phyloP scores from a whole-genome alignment of 2,113 vertebrate species.

The Crotalus horridus region DNA sequence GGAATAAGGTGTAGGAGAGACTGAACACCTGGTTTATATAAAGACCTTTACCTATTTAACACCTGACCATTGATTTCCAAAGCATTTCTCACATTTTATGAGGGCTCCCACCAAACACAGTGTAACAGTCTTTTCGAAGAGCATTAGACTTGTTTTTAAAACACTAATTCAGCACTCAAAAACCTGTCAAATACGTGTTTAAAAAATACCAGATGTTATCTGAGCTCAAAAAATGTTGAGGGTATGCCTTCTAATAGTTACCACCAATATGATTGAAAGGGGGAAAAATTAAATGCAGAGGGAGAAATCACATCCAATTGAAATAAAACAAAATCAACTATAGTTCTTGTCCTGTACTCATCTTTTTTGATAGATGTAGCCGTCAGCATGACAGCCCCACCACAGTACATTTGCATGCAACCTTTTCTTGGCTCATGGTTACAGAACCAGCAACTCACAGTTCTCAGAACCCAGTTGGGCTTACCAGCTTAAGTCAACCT shows the following conservation, averaged over 20 bases:
- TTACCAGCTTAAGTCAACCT: neutral
- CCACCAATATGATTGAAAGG: neutral
- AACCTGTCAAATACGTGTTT: neutral
- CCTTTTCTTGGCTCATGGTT: neutral
- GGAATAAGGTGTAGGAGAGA: neutral
- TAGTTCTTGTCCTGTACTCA: neutral
- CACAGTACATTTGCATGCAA: neutral
- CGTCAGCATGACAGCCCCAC: neutral
- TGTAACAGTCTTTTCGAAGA: neutral
- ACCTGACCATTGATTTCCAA: neutral
- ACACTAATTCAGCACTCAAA: neutral
- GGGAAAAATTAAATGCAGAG: neutral
- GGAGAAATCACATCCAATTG: neutral
- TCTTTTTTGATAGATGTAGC: neutral
- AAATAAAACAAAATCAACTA: neutral
- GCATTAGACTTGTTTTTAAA: neutral
- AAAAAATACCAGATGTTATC: neutral
- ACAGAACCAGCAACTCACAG: neutral
- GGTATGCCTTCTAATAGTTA: neutral
- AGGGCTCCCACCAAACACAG: neutral
- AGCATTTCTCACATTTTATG: neutral
- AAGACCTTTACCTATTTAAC: neutral
- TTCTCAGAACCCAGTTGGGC: neutral
- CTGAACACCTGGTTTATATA: neutral
- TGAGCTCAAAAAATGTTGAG: neutral